A percentile compares a stretch with the other conserved stretches of the same genome.
Evolutionary conservation across 2,888 invertebrate species (phyloP).

Genomic region (Achlya flavicornis): DNA sequence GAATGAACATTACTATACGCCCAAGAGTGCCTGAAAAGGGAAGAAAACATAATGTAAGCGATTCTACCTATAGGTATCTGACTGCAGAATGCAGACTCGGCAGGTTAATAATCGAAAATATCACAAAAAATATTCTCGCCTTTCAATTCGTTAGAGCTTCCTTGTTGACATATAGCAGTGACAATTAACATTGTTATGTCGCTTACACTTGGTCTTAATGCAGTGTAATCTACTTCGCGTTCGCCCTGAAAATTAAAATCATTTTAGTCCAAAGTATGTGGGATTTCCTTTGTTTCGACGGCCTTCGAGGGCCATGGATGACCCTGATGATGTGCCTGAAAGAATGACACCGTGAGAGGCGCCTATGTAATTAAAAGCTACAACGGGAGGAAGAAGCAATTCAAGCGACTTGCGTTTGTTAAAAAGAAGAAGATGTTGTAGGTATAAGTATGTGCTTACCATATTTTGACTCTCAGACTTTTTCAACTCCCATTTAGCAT

Average conservation of each 20-base stretch:
- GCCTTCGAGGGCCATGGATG: too few species aligned
- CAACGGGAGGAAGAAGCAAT: neutral
- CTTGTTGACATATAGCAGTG: constrained; percentile 85
- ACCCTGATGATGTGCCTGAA: too few species aligned
- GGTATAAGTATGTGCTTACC: constrained; percentile 23
- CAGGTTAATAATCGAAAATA: too few species aligned
- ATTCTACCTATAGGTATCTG: too few species aligned
- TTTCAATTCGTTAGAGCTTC: constrained; percentile 62
- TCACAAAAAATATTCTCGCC: constrained; percentile 35
- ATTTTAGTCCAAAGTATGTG: neutral
- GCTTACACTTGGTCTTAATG: constrained; percentile 60
- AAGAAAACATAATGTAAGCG: too few species aligned
- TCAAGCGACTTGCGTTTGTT: neutral
- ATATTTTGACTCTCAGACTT: constrained; percentile 31
- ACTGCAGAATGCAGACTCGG: too few species aligned
- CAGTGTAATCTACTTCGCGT: constrained; percentile 33
- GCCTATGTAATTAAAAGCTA: neutral
- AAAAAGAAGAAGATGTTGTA: neutral
- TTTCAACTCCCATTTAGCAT: constrained; percentile 60
- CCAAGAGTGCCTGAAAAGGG: constrained; percentile 66
- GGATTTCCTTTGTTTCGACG: too few species aligned
- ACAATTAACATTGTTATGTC: constrained; percentile 81
- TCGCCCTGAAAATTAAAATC: constrained; percentile 30
- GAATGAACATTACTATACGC: constrained; percentile 85
- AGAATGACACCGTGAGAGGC: too few species aligned